Evolutionary conservation across 1,140 invertebrate species (phyloP).

Genomic region (Ostrea edulis): DNA sequence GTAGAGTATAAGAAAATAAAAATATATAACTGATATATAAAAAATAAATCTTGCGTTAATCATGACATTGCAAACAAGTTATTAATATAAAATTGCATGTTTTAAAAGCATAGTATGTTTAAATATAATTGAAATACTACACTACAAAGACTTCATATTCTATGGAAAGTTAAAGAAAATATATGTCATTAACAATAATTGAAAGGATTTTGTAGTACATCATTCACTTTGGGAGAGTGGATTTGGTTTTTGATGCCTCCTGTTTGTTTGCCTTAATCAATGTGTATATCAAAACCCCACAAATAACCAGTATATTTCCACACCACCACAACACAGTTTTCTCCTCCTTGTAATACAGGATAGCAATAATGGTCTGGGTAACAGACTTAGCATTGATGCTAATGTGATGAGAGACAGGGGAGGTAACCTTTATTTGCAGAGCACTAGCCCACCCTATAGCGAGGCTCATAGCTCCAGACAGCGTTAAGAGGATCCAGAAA

Average conservation of each 20-base stretch:
- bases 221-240: neutral
- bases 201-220: neutral
- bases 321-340: constrained; percentile 77
- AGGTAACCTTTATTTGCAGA: constrained; percentile 77
- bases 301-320: constrained; percentile 75
- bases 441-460: constrained; percentile 77
- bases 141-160: neutral
- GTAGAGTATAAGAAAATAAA: too few relatives aligned
- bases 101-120: neutral
- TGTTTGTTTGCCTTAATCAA: constrained; percentile 54
- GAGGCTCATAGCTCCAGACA: constrained; percentile 74
- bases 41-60: too few relatives aligned
- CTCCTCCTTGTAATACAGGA: constrained; percentile 71
- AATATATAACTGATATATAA: too few relatives aligned
- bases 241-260: neutral
- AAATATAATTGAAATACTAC: neutral
- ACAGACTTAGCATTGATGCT: constrained; percentile 79
- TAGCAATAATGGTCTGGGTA: constrained; percentile 77
- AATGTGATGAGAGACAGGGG: constrained; percentile 78
- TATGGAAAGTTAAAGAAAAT: neutral
- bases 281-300: constrained; percentile 73
- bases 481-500: constrained; percentile 70
- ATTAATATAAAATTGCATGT: too few relatives aligned
- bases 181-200: neutral
- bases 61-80: too few relatives aligned